phyloP scores from a whole-genome alignment of 2,797 vertebrate genomes.

The Steatocranus sp. region DNA sequence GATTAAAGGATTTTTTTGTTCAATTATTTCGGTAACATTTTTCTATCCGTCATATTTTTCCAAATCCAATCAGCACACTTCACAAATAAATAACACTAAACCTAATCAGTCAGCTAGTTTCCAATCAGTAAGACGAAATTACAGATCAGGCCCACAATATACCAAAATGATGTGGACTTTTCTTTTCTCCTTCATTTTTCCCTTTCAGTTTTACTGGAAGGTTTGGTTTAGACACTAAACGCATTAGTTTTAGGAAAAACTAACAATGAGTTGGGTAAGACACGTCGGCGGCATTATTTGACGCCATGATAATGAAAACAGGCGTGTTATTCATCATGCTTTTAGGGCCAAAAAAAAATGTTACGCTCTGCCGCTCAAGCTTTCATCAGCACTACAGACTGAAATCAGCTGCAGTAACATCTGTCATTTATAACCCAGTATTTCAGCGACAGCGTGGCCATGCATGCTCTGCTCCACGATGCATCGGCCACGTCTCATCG shows the following conservation, averaged over 20 bases:
- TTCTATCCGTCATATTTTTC: background rate
- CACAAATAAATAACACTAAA: background rate
- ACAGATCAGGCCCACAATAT: background rate
- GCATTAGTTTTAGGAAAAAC: background rate
- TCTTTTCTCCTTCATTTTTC: background rate
- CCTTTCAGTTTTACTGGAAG: background rate
- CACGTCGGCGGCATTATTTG: background rate
- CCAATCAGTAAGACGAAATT: background rate
- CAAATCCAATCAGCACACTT: background rate
- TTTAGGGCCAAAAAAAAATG: slow-evolving; percentile 11
- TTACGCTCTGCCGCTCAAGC: slow-evolving; percentile 6
- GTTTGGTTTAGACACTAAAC: background rate
- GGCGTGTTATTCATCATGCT: slow-evolving; percentile 33
- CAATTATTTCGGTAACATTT: background rate
- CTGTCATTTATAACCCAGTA: background rate
- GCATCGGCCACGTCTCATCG: slow-evolving; percentile 50
- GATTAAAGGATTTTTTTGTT: background rate
- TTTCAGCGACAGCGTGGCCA: slow-evolving; percentile 43
- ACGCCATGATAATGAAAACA: background rate
- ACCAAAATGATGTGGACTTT: background rate
- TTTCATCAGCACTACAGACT: background rate
- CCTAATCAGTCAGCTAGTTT: background rate
- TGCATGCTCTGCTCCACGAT: slow-evolving; percentile 56
- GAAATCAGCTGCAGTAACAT: background rate
- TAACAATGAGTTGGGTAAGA: background rate